Conservation (phyloP, 37 sponge, comb jelly and placozoan species). For the Spongia lamella region DNA sequence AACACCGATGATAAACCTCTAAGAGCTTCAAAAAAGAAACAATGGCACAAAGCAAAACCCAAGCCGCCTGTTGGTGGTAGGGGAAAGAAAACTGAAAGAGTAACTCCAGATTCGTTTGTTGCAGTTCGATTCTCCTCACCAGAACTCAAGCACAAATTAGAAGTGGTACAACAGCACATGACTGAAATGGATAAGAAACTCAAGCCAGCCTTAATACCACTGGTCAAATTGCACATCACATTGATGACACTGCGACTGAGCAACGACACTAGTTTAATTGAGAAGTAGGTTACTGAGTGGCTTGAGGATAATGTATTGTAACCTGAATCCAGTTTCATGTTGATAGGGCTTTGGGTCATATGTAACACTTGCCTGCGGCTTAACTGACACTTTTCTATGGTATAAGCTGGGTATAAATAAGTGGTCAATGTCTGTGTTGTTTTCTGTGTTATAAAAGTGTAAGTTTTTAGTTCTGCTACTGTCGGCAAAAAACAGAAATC, state of each 20-base stretch:
- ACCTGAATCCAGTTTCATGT: too few relatives aligned
- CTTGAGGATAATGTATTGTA: not conserved
- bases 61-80: not conserved
- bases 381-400: too few relatives aligned
- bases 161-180: conserved; percentile 31
- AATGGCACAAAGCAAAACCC: not conserved
- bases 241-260: conserved; percentile 39
- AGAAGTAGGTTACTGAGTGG: conserved; percentile 14
- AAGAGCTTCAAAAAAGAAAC: not conserved
- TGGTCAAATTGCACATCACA: conserved; percentile 53
- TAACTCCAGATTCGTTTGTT: conserved; percentile 58
- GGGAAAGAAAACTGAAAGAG: not conserved
- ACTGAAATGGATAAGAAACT: conserved; percentile 16
- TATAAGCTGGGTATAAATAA: too few relatives aligned
- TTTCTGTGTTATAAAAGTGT: too few relatives aligned
- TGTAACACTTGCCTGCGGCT: too few relatives aligned
- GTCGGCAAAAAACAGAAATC: too few relatives aligned
- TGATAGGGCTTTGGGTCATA: too few relatives aligned
- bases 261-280: conserved; percentile 22
- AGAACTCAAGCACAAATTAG: conserved; percentile 16
- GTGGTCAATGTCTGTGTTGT: too few relatives aligned
- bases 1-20: too few relatives aligned
- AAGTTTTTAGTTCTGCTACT: too few relatives aligned
- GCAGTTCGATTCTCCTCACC: conserved; percentile 46
- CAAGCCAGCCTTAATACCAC: conserved; percentile 13